A percentile compares a stretch with the other conserved stretches of the same genome.
These are phyloP conservation scores for Byasa hedistus DNA, from an alignment of 2,888 invertebrate genomes.

Conservation along the genomic window DNA sequence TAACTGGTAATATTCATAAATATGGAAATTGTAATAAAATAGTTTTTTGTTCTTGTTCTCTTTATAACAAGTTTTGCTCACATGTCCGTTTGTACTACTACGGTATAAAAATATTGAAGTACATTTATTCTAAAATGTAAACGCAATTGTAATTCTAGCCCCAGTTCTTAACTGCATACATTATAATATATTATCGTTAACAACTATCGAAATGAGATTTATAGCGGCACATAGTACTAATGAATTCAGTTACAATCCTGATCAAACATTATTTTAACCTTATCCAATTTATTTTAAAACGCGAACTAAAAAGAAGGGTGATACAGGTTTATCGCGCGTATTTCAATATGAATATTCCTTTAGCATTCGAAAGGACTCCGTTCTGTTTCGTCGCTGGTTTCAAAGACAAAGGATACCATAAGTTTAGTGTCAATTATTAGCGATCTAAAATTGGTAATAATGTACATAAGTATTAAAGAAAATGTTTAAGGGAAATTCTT, in stretches of 20 bases:
- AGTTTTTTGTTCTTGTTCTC: too few species aligned
- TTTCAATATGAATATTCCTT: too few species aligned
- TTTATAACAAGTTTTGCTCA: not conserved
- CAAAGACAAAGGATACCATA: too few species aligned
- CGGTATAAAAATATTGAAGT: not conserved
- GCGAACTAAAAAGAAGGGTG: not conserved
- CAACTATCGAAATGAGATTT: slow-evolving; percentile 39
- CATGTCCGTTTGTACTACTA: not conserved
- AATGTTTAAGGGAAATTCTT: too few species aligned
- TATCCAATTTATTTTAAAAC: not conserved
- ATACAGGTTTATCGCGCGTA: not conserved
- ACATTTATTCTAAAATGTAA: not conserved
- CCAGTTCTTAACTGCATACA: slow-evolving; percentile 53
- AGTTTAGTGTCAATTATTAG: too few species aligned
- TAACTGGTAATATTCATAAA: too few species aligned
- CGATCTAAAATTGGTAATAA: too few species aligned
- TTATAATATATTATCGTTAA: slow-evolving; percentile 59
- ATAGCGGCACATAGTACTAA: slow-evolving; percentile 40
- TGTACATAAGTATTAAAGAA: too few species aligned
- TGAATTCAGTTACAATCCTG: slow-evolving; percentile 53
- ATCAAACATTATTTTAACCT: slow-evolving; percentile 40
- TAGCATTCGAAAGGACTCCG: too few species aligned
- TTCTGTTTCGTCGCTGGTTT: too few species aligned
- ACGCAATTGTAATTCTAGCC: slow-evolving; percentile 35
- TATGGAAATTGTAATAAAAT: too few species aligned